phyloP scores from a whole-genome alignment of 2,888 invertebrate species.

The Serripes groenlandicus region DNA sequence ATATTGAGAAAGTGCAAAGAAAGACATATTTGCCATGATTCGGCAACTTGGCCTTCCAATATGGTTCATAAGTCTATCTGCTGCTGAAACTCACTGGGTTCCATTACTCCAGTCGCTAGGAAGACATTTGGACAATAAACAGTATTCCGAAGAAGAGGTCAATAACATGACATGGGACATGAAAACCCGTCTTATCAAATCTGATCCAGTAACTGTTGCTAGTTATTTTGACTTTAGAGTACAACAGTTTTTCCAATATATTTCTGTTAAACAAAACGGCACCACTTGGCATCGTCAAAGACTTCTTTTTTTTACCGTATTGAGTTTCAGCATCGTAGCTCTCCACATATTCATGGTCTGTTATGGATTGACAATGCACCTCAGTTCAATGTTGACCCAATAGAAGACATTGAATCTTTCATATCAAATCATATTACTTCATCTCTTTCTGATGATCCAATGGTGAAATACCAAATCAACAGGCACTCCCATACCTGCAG shows the following conservation, averaged over 20 bases:
- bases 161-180: background rate
- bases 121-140: background rate
- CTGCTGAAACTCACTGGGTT: background rate
- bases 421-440: too few species aligned
- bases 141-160: background rate
- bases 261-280: slow-evolving; percentile 17
- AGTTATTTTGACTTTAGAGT: slow-evolving; percentile 50
- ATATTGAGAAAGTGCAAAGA: background rate
- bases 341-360: slow-evolving; percentile 60
- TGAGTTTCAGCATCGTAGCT: slow-evolving; percentile 36
- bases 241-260: slow-evolving; percentile 27
- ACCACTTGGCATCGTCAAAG: slow-evolving; percentile 38
- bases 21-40: background rate
- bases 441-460: background rate
- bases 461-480: slow-evolving; percentile 42
- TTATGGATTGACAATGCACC: slow-evolving; percentile 62
- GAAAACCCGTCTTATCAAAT: slow-evolving; percentile 21
- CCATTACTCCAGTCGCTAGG: background rate
- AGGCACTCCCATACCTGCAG: slow-evolving; percentile 50
- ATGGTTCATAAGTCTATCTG: background rate
- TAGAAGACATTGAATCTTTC: too few species aligned
- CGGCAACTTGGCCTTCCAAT: background rate
- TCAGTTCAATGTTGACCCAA: background rate
- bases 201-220: slow-evolving; percentile 53
- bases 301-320: slow-evolving; percentile 38